Base-by-base conservation (phyloP, 2,797 vertebrate species). In the Crocodylus rhombifer region DNA sequence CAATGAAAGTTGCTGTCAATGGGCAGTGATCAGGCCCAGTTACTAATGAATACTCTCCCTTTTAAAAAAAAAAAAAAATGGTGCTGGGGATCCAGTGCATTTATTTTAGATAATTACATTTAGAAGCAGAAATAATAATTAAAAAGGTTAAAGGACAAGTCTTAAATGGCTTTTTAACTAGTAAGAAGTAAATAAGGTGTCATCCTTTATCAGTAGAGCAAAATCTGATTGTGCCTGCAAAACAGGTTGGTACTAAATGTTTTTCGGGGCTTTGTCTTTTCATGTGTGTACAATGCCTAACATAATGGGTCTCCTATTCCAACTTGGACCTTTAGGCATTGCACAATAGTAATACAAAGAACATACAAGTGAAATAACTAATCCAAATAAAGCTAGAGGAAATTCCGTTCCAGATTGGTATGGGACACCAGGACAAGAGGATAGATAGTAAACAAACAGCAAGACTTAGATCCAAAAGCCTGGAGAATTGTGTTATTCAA, bases 141-240 rank as follows among this genome's bases (percentile, higher is more conserved):
- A 93, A 94, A 93, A 85, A 94, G 63, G 71, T 89, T 92, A 90
- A 82, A 74, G 56, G 25, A 25, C 88, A 93, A 93, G 42, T 21
- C 6, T 86, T 67, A 93, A 88, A 88, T 26, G 26, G n/a, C 26
- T 94, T 93, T 51, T 77, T 77, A 87, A 67, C 75, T 84, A 85
- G 79, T 82, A 83, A 88, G 87, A 80, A 84, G 61, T 21, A 80
- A 89, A 67, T n/a, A 93, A 95, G 79, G n/a, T 77, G 30, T 83
- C 80, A 82, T 82, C 77, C 92, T 94, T 79, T 77, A 56, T 1
- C 36, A 71, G 7, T 64, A 64, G 28, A n/a, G 26, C 26, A 28
- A n/a, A 57, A 62, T 2, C 0, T 57, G 75, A 57, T 16, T 30
- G 30, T 58, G 5, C 69, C 51, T 30, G 57, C 9, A 30, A 65